Conservation (phyloP, 2,797 vertebrate species). For the Malacoctenus gilli region DNA sequence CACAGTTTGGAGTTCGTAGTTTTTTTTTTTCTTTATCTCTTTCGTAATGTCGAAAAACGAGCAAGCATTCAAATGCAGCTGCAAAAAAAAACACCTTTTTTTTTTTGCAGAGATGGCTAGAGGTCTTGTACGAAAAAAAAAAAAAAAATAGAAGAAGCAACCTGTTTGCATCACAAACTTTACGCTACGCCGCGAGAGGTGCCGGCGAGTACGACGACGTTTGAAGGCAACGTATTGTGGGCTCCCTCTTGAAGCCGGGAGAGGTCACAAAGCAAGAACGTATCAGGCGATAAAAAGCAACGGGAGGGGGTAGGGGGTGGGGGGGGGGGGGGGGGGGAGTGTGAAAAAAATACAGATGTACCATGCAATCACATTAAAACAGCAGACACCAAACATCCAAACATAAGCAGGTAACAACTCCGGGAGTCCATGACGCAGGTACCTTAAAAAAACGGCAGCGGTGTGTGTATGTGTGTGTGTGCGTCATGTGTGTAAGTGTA, state of each 20-base stretch:
- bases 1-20: slow-evolving; percentile 87
- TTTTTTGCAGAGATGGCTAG: slow-evolving; percentile 78
- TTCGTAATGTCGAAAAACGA: slow-evolving; percentile 80
- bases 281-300: slow-evolving; percentile 61
- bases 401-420: slow-evolving; percentile 66
- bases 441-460: slow-evolving; percentile 71
- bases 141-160: no score
- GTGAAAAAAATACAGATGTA: slow-evolving; percentile 58
- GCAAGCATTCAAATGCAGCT: slow-evolving; percentile 76
- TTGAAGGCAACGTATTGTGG: slow-evolving; percentile 81
- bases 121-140: slow-evolving; percentile 81
- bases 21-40: slow-evolving; percentile 75
- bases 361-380: slow-evolving; percentile 72
- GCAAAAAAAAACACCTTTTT: slow-evolving; percentile 60
- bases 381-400: slow-evolving; percentile 65
- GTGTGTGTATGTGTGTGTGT: slow-evolving; percentile 59
- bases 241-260: slow-evolving; percentile 69
- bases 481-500: slow-evolving; percentile 76
- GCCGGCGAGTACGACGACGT: slow-evolving; percentile 77
- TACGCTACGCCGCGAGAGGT: slow-evolving; percentile 84
- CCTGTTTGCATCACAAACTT: slow-evolving; percentile 87
- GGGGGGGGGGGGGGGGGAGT: slow-evolving; percentile 31
- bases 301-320: slow-evolving; percentile 50
- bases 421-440: slow-evolving; percentile 78
- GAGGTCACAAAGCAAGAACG: slow-evolving; percentile 75